Evolutionary conservation across 1,140 invertebrate species (phyloP).

Genomic region (Notospermus geniculatus): DNA sequence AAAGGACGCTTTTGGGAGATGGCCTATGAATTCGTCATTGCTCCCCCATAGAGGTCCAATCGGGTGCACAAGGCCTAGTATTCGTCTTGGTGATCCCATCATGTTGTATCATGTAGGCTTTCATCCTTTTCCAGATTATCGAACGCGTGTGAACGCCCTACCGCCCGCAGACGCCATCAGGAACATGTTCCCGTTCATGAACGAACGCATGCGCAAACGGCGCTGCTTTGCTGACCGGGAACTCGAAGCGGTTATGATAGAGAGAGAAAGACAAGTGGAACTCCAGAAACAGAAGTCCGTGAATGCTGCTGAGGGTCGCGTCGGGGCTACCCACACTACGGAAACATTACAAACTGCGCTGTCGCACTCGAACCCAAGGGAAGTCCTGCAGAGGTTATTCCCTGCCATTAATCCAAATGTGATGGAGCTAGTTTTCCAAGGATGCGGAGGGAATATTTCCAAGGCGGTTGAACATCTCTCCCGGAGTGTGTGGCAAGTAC

Average conservation of each 20-base stretch:
- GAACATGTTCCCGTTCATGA: constrained; percentile 40
- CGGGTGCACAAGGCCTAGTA: not conserved
- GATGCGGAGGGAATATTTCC: constrained; percentile 37
- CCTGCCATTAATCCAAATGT: constrained; percentile 34
- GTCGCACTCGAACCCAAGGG: constrained; percentile 22
- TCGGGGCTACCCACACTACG: not conserved
- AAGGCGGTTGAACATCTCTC: constrained; percentile 35
- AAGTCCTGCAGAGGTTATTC: constrained; percentile 36
- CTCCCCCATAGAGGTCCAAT: too few relatives aligned
- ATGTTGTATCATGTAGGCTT: not conserved
- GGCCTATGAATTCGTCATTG: too few relatives aligned
- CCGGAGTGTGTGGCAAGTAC: constrained; percentile 19
- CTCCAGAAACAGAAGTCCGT: constrained; percentile 16
- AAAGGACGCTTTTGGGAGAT: too few relatives aligned
- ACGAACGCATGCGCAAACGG: constrained; percentile 56
- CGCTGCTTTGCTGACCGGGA: constrained; percentile 58
- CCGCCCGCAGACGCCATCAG: constrained; percentile 36
- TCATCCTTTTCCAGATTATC: constrained; percentile 30
- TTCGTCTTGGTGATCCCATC: not conserved
- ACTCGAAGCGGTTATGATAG: constrained; percentile 52
- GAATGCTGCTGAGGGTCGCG: not conserved
- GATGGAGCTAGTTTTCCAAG: constrained; percentile 37
- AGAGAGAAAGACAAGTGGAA: constrained; percentile 38
- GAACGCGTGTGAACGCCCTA: constrained; percentile 31
- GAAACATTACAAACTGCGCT: not conserved